These are phyloP conservation scores for Netelia melanura DNA, from an alignment of 2,888 invertebrate genomes.

Conservation along the genomic window DNA sequence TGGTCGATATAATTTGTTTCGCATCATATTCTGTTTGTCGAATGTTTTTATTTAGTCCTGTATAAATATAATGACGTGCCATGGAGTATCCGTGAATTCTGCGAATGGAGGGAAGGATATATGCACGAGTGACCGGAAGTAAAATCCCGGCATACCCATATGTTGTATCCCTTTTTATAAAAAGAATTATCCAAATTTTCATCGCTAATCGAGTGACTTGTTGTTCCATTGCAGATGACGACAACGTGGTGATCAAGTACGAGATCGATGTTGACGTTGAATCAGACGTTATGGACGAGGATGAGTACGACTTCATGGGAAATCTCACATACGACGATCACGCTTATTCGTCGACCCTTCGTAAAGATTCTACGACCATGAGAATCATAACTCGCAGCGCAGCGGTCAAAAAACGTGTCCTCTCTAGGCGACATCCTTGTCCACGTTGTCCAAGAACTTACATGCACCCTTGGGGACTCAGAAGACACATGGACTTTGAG, in stretches of 20 bases:
- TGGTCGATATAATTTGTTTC: neutral
- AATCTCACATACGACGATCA: constrained; percentile 25
- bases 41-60: neutral
- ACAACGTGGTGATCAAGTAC: constrained; percentile 44
- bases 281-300: constrained; percentile 40
- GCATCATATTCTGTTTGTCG: neutral
- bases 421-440: constrained; percentile 75
- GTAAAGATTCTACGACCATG: constrained; percentile 65
- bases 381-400: constrained; percentile 66
- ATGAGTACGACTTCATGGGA: constrained; percentile 25
- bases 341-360: constrained; percentile 21
- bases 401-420: constrained; percentile 37
- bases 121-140: constrained; percentile 13
- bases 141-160: neutral
- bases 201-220: constrained; percentile 38
- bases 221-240: constrained; percentile 60
- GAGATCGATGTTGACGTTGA: constrained; percentile 59
- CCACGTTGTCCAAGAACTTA: constrained; percentile 80
- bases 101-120: constrained; percentile 7
- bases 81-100: neutral
- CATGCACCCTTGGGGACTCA: constrained; percentile 79
- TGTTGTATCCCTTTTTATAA: constrained; percentile 35
- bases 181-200: neutral
- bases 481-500: constrained; percentile 84
- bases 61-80: neutral